phyloP scores from a whole-genome alignment of 2,113 vertebrate species.

The Acrocephalus kingi region DNA sequence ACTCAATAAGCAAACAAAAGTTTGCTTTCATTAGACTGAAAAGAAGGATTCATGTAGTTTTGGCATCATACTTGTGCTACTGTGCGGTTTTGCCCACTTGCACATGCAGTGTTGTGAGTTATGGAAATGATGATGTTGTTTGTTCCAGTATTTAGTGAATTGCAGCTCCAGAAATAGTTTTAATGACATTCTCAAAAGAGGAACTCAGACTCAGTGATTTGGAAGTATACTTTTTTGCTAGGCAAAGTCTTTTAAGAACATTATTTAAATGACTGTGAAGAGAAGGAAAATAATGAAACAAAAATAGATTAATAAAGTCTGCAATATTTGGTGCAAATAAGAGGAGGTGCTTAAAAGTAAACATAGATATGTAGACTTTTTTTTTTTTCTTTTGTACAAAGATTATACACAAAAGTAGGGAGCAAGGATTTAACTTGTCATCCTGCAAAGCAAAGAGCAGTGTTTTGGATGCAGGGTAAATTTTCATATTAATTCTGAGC shows the following conservation, averaged over 20 bases:
- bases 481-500: not conserved
- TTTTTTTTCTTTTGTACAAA: not conserved
- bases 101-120: not conserved
- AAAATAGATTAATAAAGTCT: not conserved
- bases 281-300: not conserved
- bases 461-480: not conserved
- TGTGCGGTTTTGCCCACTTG: not conserved
- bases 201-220: not conserved
- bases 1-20: constrained; percentile 1
- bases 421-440: not conserved
- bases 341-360: not conserved
- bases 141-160: not conserved
- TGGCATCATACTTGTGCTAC: not conserved
- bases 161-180: not conserved
- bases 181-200: not conserved
- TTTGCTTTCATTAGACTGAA: constrained; percentile 16
- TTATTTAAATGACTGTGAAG: not conserved
- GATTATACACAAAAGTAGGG: not conserved
- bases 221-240: not conserved
- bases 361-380: not conserved
- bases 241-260: not conserved
- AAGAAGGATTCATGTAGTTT: not conserved
- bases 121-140: not conserved
- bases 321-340: not conserved
- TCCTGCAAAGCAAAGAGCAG: not conserved